phyloP scores from a whole-genome alignment of 1,140 invertebrate species.

The Drosophila nannoptera region DNA sequence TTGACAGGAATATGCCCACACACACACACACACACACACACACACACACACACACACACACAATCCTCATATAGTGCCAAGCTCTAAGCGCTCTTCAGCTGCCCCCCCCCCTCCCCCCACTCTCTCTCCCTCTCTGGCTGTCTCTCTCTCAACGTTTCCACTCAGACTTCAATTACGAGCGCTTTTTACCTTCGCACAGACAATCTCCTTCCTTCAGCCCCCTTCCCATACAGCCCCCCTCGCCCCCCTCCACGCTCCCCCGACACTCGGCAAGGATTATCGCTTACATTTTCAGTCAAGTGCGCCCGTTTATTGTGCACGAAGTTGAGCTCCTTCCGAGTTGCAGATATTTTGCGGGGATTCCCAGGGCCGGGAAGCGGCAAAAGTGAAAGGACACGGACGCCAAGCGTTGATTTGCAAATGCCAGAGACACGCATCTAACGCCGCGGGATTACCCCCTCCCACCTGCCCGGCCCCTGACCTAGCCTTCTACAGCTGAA shows the following conservation, averaged over 20 bases:
- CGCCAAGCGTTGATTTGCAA: slow-evolving; percentile 62
- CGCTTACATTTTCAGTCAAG: slow-evolving; percentile 74
- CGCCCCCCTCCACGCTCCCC: too few species aligned
- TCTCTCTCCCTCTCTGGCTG: background rate
- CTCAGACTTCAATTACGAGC: slow-evolving; percentile 65
- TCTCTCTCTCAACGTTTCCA: background rate
- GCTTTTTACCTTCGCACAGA: slow-evolving; percentile 34
- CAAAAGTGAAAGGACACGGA: slow-evolving; percentile 64
- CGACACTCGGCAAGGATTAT: too few species aligned
- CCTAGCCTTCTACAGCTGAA: too few species aligned
- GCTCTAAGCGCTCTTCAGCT: too few species aligned
- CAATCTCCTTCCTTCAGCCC: too few species aligned
- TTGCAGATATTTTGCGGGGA: slow-evolving; percentile 51
- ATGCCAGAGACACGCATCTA: slow-evolving; percentile 48
- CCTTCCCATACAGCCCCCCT: slow-evolving; percentile 43
- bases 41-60: too few species aligned
- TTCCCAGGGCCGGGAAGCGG: slow-evolving; percentile 3
- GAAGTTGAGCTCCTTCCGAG: slow-evolving; percentile 53
- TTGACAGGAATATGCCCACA: slow-evolving; percentile 65
- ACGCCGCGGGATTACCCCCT: slow-evolving; percentile 5
- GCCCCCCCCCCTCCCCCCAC: background rate
- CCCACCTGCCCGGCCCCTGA: too few species aligned
- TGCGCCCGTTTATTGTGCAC: slow-evolving; percentile 62
- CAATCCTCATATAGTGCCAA: slow-evolving; percentile 2
- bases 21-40: slow-evolving; percentile 10